Conservation (phyloP, 2,113 vertebrate species). For the Hylia prasina region DNA sequence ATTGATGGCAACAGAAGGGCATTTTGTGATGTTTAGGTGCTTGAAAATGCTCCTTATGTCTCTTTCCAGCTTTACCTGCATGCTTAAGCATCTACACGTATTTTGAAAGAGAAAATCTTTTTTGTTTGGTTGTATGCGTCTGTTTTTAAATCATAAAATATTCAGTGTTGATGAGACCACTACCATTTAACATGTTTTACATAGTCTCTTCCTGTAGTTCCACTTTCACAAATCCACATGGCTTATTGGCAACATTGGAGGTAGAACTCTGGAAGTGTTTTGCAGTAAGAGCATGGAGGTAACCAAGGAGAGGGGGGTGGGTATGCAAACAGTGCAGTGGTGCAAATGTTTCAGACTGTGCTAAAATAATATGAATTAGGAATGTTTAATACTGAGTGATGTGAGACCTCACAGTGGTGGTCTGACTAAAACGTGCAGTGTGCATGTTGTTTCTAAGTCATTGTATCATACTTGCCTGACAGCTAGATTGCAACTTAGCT, state of each 20-base stretch:
- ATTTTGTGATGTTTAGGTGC: not conserved
- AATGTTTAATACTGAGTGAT: not conserved
- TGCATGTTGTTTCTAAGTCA: not conserved
- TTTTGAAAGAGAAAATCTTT: not conserved
- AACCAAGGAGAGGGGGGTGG: accelerated
- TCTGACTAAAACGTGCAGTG: not conserved
- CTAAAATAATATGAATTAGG: not conserved
- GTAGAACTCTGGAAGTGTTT: not conserved
- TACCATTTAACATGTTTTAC: not conserved
- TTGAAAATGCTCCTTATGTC: not conserved
- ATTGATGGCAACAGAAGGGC: not conserved
- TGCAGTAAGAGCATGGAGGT: not conserved
- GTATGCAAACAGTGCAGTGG: not conserved
- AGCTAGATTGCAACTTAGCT: not conserved
- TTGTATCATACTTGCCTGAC: not conserved
- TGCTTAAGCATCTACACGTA: accelerated
- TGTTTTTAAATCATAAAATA: not conserved
- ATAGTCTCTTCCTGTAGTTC: not conserved
- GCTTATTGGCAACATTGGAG: not conserved
- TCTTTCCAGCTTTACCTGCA: not conserved
- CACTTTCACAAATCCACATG: not conserved
- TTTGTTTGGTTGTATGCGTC: not conserved
- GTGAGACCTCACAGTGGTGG: not conserved
- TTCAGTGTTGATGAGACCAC: accelerated
- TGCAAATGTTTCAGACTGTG: not conserved